Conservation (phyloP, 2,113 vertebrate genomes). For the Nibea coibor region DNA sequence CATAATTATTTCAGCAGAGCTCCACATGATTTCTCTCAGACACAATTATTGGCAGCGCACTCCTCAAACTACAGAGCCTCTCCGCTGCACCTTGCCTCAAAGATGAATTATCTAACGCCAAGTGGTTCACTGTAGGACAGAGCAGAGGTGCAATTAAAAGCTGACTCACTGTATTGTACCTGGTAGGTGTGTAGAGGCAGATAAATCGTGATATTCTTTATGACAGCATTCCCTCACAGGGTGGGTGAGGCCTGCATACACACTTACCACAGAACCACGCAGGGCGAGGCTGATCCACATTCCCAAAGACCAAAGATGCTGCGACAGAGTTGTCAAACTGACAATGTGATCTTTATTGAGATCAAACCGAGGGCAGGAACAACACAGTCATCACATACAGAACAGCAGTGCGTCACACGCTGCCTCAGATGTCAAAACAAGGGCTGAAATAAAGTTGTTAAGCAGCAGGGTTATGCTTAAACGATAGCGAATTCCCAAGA, state of each 20-base stretch:
- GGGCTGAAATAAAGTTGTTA: slow-evolving; percentile 17
- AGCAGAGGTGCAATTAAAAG: slow-evolving; percentile 50
- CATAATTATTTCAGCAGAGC: not conserved
- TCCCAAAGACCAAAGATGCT: slow-evolving; percentile 59
- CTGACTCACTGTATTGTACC: slow-evolving; percentile 51
- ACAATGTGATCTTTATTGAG: slow-evolving; percentile 59
- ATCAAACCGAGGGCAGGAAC: slow-evolving; percentile 27
- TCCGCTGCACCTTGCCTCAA: slow-evolving; percentile 3
- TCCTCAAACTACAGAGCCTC: not conserved
- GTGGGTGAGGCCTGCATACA: slow-evolving; percentile 53
- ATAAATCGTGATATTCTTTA: slow-evolving; percentile 58
- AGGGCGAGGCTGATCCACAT: slow-evolving; percentile 73
- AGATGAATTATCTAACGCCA: slow-evolving; percentile 2
- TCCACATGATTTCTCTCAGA: not conserved
- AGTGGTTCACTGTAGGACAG: slow-evolving; percentile 13
- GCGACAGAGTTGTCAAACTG: slow-evolving; percentile 40
- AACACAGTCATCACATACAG: slow-evolving; percentile 45
- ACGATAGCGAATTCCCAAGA: slow-evolving; percentile 20
- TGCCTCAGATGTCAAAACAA: slow-evolving; percentile 35
- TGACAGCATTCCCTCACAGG: slow-evolving; percentile 67
- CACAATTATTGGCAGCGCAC: slow-evolving; percentile 1
- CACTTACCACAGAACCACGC: slow-evolving; percentile 32
- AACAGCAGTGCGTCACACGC: slow-evolving; percentile 13
- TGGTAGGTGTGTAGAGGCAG: slow-evolving; percentile 60
- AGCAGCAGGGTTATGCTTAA: slow-evolving; percentile 20